Conservation (phyloP, 2,113 vertebrate genomes). For the Myodes glareolus region DNA sequence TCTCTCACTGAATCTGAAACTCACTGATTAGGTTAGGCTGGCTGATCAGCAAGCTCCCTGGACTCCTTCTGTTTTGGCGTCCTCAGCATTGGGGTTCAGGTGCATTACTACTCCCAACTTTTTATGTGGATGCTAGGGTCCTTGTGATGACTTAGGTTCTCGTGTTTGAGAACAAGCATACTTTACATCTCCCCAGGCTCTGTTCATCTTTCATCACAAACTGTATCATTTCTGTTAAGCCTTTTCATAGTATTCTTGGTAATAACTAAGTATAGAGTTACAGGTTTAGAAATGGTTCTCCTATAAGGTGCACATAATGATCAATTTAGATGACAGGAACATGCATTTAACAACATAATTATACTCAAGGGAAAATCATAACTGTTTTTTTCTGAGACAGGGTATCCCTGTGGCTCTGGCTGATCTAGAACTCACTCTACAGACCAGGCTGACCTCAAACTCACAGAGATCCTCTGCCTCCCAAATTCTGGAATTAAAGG, state of each 20-base stretch:
- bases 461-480: not conserved
- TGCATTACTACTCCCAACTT: not conserved
- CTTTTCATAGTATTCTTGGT: constrained; percentile 12
- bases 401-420: not conserved
- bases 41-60: not conserved
- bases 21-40: not conserved
- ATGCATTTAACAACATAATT: constrained; percentile 15
- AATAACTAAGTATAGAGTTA: not conserved
- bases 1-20: not conserved
- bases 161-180: not conserved
- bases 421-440: not conserved
- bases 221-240: constrained; percentile 1
- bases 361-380: constrained; percentile 43
- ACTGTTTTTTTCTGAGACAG: not conserved
- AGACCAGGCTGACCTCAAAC: not conserved
- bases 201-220: constrained; percentile 35
- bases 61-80: not conserved
- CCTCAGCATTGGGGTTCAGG: not conserved
- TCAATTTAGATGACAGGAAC: not conserved
- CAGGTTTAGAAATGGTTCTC: constrained; percentile 42
- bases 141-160: not conserved
- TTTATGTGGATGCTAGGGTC: not conserved
- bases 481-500: not conserved
- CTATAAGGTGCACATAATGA: constrained; percentile 1
- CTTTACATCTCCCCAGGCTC: not conserved